A percentile compares a stretch with the other conserved stretches of the same genome.
phyloP scores from a whole-genome alignment of 2,113 vertebrate species.

The Salvelinus namaycush region DNA sequence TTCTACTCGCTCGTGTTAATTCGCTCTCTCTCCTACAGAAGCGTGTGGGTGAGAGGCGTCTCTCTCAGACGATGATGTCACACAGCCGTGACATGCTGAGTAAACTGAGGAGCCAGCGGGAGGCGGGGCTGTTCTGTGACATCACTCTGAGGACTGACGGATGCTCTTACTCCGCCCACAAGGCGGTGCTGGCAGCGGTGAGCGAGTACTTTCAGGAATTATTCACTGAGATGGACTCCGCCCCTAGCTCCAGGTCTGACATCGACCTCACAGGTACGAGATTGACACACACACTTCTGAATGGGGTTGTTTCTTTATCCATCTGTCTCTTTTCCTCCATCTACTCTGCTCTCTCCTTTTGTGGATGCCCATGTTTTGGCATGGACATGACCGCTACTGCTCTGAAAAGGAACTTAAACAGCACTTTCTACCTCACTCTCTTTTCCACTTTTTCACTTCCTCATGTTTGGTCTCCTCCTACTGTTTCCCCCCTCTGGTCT shows the following conservation, averaged over 20 bases:
- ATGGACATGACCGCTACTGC: not conserved
- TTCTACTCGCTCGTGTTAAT: not conserved
- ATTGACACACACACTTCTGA: not conserved
- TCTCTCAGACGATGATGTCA: slow-evolving; percentile 71
- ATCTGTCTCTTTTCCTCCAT: not conserved
- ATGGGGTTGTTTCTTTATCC: too few relatives aligned
- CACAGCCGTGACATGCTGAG: slow-evolving; percentile 69
- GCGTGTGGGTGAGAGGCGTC: slow-evolving; percentile 42
- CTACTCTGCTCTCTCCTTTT: not conserved
- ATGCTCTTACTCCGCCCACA: slow-evolving; percentile 73
- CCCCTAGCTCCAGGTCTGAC: slow-evolving; percentile 60
- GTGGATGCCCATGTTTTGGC: not conserved
- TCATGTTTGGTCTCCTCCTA: slow-evolving; percentile 8
- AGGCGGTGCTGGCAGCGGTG: slow-evolving; percentile 77
- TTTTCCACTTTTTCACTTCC: not conserved
- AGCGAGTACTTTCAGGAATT: slow-evolving; percentile 83
- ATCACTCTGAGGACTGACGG: slow-evolving; percentile 75
- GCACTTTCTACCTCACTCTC: not conserved
- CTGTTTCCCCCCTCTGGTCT: slow-evolving; percentile 20
- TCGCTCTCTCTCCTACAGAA: slow-evolving; percentile 38
- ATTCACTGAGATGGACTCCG: slow-evolving; percentile 75
- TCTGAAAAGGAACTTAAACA: not conserved
- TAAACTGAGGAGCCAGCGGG: slow-evolving; percentile 76
- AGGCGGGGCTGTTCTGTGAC: slow-evolving; percentile 80
- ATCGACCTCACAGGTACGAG: slow-evolving; percentile 77